Conservation (phyloP, 2,888 invertebrate genomes). For the Vesta saturnalis region DNA sequence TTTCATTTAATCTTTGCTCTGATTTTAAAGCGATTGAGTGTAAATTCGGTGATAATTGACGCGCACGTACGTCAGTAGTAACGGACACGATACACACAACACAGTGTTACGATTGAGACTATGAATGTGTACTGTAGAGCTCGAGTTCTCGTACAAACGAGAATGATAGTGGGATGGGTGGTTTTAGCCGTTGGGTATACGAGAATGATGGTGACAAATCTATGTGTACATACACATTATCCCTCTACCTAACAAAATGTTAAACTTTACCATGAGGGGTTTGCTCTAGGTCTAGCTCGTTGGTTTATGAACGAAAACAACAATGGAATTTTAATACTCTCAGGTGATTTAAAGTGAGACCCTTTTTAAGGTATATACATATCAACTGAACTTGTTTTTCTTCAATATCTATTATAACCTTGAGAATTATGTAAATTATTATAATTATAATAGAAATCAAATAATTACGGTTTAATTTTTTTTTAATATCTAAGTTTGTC, state of each 20-base stretch:
- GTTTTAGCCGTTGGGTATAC: conserved; percentile 29
- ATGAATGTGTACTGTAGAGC: no score
- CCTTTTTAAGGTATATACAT: not conserved
- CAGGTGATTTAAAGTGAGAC: conserved; percentile 16
- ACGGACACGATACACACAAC: not conserved
- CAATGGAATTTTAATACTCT: conserved; percentile 27
- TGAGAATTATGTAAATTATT: not conserved
- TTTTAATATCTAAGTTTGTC: no score
- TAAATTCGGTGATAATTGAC: conserved; percentile 6
- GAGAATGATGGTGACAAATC: conserved; percentile 27
- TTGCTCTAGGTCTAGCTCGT: not conserved
- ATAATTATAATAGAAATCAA: not conserved
- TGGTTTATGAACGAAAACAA: no score
- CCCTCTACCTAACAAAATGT: not conserved
- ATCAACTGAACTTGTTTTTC: conserved; percentile 3
- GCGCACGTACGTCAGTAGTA: not conserved
- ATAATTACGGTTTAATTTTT: not conserved
- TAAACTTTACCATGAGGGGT: not conserved
- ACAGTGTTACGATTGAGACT: not conserved
- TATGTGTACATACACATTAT: not conserved
- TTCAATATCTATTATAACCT: not conserved
- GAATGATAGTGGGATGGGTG: conserved; percentile 34
- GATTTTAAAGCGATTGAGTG: conserved; percentile 13
- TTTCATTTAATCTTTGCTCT: conserved; percentile 18
- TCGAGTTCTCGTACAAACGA: conserved; percentile 20